A percentile compares a stretch with the other conserved stretches of the same genome.
Conservation (phyloP, 2,888 invertebrate species). For the Pyrrhia umbra region DNA sequence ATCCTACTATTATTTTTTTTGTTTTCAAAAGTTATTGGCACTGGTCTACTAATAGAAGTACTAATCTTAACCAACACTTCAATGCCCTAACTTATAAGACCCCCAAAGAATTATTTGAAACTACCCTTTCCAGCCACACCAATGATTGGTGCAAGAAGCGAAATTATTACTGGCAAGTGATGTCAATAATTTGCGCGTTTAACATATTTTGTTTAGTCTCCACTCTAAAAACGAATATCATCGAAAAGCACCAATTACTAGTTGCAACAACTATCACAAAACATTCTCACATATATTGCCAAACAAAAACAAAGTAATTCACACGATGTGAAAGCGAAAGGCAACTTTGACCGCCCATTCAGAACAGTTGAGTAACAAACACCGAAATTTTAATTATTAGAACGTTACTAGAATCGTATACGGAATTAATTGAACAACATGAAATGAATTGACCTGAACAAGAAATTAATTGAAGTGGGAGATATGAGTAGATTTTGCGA, state of each 20-base stretch:
- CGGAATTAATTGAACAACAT: slow-evolving; percentile 27
- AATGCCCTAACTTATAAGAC: too few relatives aligned
- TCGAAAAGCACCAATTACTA: not conserved
- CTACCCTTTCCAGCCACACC: too few relatives aligned
- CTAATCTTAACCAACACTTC: too few relatives aligned
- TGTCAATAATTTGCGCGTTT: too few relatives aligned
- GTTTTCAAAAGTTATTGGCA: too few relatives aligned
- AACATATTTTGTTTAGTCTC: too few relatives aligned
- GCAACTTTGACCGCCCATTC: slow-evolving; percentile 57
- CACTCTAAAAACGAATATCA: slow-evolving; percentile 4
- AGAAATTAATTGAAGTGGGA: slow-evolving; percentile 20
- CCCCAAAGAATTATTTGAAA: too few relatives aligned
- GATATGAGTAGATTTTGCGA: not conserved
- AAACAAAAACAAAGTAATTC: slow-evolving; percentile 44
- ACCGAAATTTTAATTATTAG: slow-evolving; percentile 43
- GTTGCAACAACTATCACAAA: slow-evolving; percentile 25
- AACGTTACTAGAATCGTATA: slow-evolving; percentile 17
- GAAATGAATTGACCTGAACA: slow-evolving; percentile 9
- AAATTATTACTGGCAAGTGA: too few relatives aligned
- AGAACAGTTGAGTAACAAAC: slow-evolving; percentile 29
- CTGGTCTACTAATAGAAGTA: too few relatives aligned
- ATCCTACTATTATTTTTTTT: too few relatives aligned
- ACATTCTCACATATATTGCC: slow-evolving; percentile 30
- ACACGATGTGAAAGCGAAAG: slow-evolving; percentile 64
- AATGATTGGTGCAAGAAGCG: too few relatives aligned